Conservation (phyloP, 92 coral and sea anemone species). For the Diadumene lineata region DNA sequence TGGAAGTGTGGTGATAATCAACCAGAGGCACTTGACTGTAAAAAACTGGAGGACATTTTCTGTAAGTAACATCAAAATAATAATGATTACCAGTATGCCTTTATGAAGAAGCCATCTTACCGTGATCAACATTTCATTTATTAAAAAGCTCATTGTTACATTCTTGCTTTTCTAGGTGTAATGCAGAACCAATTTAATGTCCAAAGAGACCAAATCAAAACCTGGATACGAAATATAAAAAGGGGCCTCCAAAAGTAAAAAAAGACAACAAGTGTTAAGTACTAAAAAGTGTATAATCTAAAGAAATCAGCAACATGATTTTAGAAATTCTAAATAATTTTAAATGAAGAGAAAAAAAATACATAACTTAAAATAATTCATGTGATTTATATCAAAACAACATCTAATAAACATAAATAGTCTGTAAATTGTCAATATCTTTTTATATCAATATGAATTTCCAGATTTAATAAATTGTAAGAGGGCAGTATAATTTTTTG, state of each 20-base stretch:
- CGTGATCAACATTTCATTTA: not conserved
- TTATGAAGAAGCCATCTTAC: too few relatives aligned
- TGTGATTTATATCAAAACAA: too few relatives aligned
- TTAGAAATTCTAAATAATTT: too few relatives aligned
- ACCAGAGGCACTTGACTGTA: conserved; percentile 5
- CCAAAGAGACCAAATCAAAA: not conserved
- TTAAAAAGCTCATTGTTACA: not conserved
- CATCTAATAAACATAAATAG: too few relatives aligned
- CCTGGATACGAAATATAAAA: not conserved
- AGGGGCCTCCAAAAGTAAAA: not conserved
- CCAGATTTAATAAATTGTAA: too few relatives aligned
- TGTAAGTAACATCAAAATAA: not conserved
- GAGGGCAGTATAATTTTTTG: too few relatives aligned
- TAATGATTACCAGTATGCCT: too few relatives aligned
- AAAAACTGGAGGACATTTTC: conserved; percentile 1
- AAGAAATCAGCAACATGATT: too few relatives aligned
- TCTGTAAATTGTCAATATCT: too few relatives aligned
- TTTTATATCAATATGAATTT: too few relatives aligned
- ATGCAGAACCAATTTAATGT: not conserved
- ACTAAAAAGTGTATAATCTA: not conserved
- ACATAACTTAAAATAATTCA: too few relatives aligned
- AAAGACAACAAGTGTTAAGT: not conserved
- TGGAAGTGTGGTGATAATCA: conserved; percentile 1
- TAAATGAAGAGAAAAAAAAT: too few relatives aligned
- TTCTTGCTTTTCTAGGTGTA: not conserved